Evolutionary conservation across 1,140 invertebrate species (phyloP).

Genomic region (Lineus longissimus): DNA sequence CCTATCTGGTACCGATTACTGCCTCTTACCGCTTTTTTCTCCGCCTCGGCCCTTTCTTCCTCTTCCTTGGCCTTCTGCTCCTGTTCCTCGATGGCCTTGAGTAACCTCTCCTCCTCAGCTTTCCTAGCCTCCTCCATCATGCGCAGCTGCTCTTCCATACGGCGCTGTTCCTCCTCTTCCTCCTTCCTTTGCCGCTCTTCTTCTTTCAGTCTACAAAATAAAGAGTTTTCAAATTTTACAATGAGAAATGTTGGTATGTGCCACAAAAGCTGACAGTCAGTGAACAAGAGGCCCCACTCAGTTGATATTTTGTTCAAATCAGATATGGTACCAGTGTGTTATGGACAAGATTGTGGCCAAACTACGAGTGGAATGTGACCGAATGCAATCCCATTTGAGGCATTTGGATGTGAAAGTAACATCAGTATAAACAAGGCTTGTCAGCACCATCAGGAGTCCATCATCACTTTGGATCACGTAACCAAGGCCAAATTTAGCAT

Average conservation of each 20-base stretch:
- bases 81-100: constrained; percentile 44
- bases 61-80: constrained; percentile 41
- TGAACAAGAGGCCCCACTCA: constrained; percentile 6
- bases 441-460: too few relatives aligned
- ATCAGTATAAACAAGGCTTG: background rate
- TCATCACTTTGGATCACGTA: too few relatives aligned
- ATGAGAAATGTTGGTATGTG: too few relatives aligned
- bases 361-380: too few relatives aligned
- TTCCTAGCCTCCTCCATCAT: constrained; percentile 36
- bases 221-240: background rate
- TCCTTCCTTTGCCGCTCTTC: constrained; percentile 37
- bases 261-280: too few relatives aligned
- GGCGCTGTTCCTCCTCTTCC: constrained; percentile 38
- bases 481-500: too few relatives aligned
- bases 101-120: constrained; percentile 41
- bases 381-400: too few relatives aligned
- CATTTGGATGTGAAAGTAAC: background rate
- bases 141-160: constrained; percentile 38
- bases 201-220: constrained; percentile 31
- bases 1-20: too few relatives aligned
- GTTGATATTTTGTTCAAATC: background rate
- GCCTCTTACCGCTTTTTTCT: constrained; percentile 29
- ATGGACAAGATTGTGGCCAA: too few relatives aligned
- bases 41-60: constrained; percentile 37
- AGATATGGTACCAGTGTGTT: too few relatives aligned